Percentiles rank a stretch among this genome's conserved stretches.
Evolutionary conservation across 2,888 invertebrate genomes (phyloP).

Genomic region (Galerucella nymphaeae): DNA sequence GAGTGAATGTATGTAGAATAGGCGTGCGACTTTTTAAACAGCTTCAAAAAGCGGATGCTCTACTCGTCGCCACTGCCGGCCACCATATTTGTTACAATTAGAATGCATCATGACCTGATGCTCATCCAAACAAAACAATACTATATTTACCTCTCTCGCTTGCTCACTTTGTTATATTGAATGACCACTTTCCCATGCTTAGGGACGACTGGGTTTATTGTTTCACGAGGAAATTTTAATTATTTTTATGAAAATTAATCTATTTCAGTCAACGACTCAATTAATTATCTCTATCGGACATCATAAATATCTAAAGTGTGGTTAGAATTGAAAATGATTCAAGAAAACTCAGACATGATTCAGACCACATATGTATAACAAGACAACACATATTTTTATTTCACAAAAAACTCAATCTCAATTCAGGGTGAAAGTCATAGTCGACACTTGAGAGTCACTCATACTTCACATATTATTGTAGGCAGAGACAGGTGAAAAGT

Average conservation of each 20-base stretch:
- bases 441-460: too few species aligned
- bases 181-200: conserved; percentile 49
- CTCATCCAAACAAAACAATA: conserved; percentile 37
- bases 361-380: too few species aligned
- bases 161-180: conserved; percentile 23
- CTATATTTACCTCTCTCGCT: neutral
- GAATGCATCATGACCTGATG: conserved; percentile 51
- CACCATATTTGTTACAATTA: conserved; percentile 53
- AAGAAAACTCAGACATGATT: too few species aligned
- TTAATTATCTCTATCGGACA: too few species aligned
- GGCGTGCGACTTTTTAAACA: conserved; percentile 51
- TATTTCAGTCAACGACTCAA: neutral
- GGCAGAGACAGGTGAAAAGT: too few species aligned
- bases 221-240: conserved; percentile 4
- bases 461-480: too few species aligned
- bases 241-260: conserved; percentile 1
- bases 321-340: too few species aligned
- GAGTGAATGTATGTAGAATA: conserved; percentile 34
- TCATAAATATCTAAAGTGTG: too few species aligned
- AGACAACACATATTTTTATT: too few species aligned
- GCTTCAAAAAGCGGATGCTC: conserved; percentile 53
- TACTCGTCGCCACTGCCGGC: conserved; percentile 20
- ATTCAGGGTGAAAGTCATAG: too few species aligned
- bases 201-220: neutral
- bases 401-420: too few species aligned